Conservation (phyloP, 2,797 vertebrate genomes). For the Clarias fuscus region DNA sequence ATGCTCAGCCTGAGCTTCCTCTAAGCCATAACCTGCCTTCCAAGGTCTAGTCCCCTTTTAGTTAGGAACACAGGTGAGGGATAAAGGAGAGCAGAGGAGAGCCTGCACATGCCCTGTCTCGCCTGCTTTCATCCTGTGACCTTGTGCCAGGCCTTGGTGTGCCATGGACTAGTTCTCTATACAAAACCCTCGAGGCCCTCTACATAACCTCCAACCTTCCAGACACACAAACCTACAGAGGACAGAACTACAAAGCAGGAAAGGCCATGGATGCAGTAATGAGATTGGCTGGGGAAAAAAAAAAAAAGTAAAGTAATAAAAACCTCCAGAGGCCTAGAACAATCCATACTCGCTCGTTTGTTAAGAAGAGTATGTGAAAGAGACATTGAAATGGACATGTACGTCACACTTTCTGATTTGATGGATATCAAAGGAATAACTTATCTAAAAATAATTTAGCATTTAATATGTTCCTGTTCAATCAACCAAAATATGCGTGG, state of each 20-base stretch:
- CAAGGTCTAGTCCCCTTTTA: slow-evolving; percentile 15
- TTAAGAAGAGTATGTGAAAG: neutral
- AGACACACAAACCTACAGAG: slow-evolving; percentile 15
- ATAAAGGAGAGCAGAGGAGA: neutral
- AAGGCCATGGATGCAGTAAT: neutral
- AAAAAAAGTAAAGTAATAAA: neutral
- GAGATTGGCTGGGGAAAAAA: neutral
- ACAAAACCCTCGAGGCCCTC: neutral
- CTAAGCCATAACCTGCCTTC: slow-evolving; percentile 21
- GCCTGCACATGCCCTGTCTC: neutral
- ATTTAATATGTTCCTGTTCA: neutral
- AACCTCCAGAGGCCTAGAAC: neutral
- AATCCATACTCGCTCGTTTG: neutral
- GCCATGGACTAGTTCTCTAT: neutral
- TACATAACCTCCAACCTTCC: slow-evolving; percentile 13
- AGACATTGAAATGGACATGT: neutral
- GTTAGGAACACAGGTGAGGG: slow-evolving; percentile 2
- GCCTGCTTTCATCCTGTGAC: slow-evolving; percentile 14
- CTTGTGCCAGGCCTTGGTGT: slow-evolving; percentile 21
- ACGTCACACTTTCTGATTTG: neutral
- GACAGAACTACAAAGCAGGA: slow-evolving; percentile 6
- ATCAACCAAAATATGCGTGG: neutral
- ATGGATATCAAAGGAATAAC: neutral
- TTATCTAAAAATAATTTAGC: neutral
- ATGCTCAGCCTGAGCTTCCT: neutral